Evolutionary conservation across 2,888 invertebrate species (phyloP), one percentile per base, ranked within the genome.

Genomic region (Tenthredo mesomela): DNA sequence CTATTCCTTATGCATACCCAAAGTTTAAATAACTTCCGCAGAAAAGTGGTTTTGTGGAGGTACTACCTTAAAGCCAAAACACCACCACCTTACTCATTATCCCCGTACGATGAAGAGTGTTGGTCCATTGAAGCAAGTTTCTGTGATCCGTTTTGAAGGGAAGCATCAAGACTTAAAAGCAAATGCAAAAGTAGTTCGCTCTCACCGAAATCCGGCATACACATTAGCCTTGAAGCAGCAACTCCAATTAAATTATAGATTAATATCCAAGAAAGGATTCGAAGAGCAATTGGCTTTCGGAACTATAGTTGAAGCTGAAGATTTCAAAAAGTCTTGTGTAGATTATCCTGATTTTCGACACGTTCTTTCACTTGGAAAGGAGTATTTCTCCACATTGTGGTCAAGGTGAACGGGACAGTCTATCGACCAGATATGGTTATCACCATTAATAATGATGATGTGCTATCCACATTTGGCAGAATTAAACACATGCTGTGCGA

Each of bases 31-130:
- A n/a, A n/a, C n/a, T n/a, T n/a, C n/a, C n/a, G n/a, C n/a, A n/a
- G n/a, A n/a, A n/a, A n/a, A n/a, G n/a, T n/a, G n/a, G n/a, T n/a
- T n/a, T n/a, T n/a, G n/a, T n/a, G n/a, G n/a, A n/a, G n/a, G n/a
- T n/a, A 0, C 33, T 77, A 7, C 0, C n/a, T n/a, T n/a, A n/a
- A n/a, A 82, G 40, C 61, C 73, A 47, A 84, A 84, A 58, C 47
- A 80, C 40, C 67, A 80, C 33, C 33, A 54, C 29, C n/a, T 85
- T 15, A 71, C 47, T 37, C 82, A 82, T 82, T 85, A 85, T 15
- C 85, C 82, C 0, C 67, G 82, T 18, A 7, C 50, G 1, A 84
- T 84, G 84, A 25, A 77, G 15, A 77, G 61, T 29, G 33, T 84
- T 61, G 84, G 84, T 29, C 84, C 84, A 73, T 43, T 58, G 29